These are phyloP conservation scores for Apamea crenata DNA, from an alignment of 2,888 invertebrate genomes.

Conservation along the genomic window DNA sequence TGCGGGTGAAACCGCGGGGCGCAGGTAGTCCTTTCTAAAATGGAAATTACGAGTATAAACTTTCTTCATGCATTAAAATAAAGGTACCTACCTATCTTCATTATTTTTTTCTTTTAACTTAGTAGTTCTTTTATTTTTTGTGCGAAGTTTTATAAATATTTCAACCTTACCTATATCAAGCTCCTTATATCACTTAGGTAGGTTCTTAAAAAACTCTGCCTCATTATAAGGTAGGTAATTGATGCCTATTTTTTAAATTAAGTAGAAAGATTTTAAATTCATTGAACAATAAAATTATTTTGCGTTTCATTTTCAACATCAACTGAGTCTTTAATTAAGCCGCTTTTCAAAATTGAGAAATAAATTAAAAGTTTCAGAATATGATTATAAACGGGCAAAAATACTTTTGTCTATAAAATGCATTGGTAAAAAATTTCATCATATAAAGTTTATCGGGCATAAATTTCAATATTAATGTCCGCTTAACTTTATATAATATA, in stretches of 20 bases:
- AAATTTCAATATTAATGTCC: no score
- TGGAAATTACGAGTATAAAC: background rate
- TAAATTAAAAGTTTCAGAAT: background rate
- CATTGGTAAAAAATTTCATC: background rate
- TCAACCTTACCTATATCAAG: background rate
- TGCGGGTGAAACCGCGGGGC: no score
- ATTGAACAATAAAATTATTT: no score
- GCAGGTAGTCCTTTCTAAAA: background rate
- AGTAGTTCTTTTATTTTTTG: background rate
- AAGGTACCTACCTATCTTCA: no score
- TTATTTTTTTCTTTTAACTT: background rate
- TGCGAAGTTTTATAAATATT: background rate
- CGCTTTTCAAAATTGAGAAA: background rate
- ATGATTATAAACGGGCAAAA: background rate
- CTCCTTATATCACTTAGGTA: background rate
- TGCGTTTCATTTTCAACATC: background rate
- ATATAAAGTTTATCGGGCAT: background rate
- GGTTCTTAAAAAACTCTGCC: background rate
- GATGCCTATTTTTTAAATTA: background rate
- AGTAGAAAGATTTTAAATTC: background rate
- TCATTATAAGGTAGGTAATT: background rate
- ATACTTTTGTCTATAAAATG: background rate
- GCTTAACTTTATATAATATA: no score
- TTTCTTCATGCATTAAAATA: background rate
- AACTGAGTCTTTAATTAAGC: no score